These are phyloP conservation scores for Timandra comae DNA, from an alignment of 2,888 invertebrate genomes.

Conservation along the genomic window DNA sequence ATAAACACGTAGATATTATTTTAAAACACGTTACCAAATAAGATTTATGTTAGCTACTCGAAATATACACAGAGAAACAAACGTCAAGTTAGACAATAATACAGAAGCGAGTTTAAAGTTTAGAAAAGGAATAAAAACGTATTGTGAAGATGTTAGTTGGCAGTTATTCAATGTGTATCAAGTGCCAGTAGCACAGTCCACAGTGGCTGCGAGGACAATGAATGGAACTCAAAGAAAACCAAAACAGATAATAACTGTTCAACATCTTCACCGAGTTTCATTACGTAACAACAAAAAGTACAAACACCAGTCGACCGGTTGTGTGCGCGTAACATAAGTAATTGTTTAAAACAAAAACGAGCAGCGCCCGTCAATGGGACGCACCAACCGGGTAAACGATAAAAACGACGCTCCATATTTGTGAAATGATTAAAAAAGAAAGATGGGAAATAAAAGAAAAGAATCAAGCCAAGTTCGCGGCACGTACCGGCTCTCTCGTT, in stretches of 20 bases:
- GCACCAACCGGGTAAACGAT: slow-evolving; percentile 65
- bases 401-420: slow-evolving; percentile 74
- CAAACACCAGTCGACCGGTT: slow-evolving; percentile 37
- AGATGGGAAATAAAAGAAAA: slow-evolving; percentile 57
- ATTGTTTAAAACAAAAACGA: slow-evolving; percentile 48
- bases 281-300: slow-evolving; percentile 37
- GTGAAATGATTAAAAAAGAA: slow-evolving; percentile 75
- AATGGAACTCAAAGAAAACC: not conserved
- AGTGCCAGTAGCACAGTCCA: not conserved
- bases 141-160: too few species aligned
- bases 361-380: slow-evolving; percentile 52
- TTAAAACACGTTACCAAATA: too few species aligned
- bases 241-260: not conserved
- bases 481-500: slow-evolving; percentile 57
- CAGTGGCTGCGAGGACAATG: not conserved
- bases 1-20: too few species aligned
- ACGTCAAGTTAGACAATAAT: too few species aligned
- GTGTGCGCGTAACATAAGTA: slow-evolving; percentile 59
- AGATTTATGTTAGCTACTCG: too few species aligned
- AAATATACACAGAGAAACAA: too few species aligned
- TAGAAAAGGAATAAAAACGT: too few species aligned
- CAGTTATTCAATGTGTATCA: too few species aligned
- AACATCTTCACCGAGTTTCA: slow-evolving; percentile 17
- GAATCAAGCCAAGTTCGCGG: slow-evolving; percentile 48
- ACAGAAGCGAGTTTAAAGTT: too few species aligned